A percentile compares a stretch with the other conserved stretches of the same genome.
Conservation (phyloP, 2,888 invertebrate genomes). For the Zhengitettix transpicula region DNA sequence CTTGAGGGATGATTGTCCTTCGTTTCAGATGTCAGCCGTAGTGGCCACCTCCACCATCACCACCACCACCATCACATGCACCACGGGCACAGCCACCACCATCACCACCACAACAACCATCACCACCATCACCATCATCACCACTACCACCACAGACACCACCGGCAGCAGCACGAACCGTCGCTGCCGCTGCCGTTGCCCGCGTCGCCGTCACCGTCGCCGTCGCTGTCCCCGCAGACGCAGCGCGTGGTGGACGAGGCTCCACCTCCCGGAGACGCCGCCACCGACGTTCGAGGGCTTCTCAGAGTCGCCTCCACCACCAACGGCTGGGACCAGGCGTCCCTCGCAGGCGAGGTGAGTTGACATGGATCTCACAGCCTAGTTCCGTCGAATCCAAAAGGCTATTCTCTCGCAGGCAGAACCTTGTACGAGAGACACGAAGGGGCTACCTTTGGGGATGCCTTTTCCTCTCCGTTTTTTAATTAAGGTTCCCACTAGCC, state of each 20-base stretch:
- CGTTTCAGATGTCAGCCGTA: neutral
- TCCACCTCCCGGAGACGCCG: neutral
- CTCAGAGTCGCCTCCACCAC: slow-evolving; percentile 18
- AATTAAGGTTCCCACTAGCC: too few relatives aligned
- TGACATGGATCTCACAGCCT: too few relatives aligned
- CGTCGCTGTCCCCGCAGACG: slow-evolving; percentile 17
- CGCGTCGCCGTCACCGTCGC: slow-evolving; percentile 11
- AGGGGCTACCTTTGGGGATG: too few relatives aligned
- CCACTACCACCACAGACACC: slow-evolving; percentile 3
- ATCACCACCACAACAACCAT: slow-evolving; percentile 10
- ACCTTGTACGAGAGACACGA: too few relatives aligned
- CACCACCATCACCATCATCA: slow-evolving; percentile 9
- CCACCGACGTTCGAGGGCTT: slow-evolving; percentile 5
- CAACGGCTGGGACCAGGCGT: slow-evolving; percentile 17
- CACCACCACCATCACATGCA: slow-evolving; percentile 4
- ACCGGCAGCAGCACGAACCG: slow-evolving; percentile 1
- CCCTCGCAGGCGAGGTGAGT: slow-evolving; percentile 18
- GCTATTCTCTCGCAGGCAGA: too few relatives aligned
- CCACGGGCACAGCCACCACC: slow-evolving; percentile 1
- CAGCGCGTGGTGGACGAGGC: slow-evolving; percentile 14
- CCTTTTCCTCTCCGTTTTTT: too few relatives aligned
- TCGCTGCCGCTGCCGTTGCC: neutral
- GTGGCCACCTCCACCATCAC: slow-evolving; percentile 8
- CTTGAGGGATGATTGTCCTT: too few relatives aligned
- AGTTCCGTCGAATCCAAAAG: too few relatives aligned